These are phyloP conservation scores for Pelusios castaneus DNA, from an alignment of 2,113 vertebrate genomes.

Conservation along the genomic window DNA sequence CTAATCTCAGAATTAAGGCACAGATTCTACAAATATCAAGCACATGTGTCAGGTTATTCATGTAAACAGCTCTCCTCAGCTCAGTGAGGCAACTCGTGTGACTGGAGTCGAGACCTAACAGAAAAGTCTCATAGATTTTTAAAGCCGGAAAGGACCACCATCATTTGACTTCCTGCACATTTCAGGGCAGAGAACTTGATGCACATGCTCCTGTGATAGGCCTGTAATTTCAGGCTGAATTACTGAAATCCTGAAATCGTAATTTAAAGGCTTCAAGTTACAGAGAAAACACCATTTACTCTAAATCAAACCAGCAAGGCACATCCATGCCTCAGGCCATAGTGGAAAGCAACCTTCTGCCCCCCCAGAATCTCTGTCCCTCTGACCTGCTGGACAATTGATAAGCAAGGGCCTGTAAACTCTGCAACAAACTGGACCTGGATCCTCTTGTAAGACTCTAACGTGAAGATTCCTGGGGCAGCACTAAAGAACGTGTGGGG, in stretches of 20 bases:
- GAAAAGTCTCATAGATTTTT: not conserved
- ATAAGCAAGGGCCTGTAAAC: not conserved
- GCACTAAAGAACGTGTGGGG: not conserved
- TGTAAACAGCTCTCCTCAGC: not conserved
- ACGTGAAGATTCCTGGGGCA: fast-evolving
- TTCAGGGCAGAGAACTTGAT: not conserved
- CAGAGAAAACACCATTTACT: not conserved
- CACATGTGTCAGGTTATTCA: conserved; percentile 53
- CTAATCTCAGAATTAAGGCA: not conserved
- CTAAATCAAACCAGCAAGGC: not conserved
- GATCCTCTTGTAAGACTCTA: not conserved
- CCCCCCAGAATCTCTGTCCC: not conserved
- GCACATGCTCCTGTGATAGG: not conserved
- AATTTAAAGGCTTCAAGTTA: not conserved
- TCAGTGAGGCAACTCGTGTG: not conserved
- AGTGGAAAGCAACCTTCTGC: not conserved
- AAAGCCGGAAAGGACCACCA: not conserved
- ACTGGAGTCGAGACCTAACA: not conserved
- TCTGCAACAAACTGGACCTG: not conserved
- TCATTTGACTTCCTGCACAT: not conserved
- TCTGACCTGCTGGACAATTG: not conserved
- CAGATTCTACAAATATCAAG: not conserved
- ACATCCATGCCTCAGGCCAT: not conserved
- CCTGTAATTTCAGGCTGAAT: not conserved
- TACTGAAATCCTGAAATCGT: not conserved